Evolutionary conservation across 92 coral and sea anemone species (phyloP).

Genomic region (Palythoa caribaeorum): DNA sequence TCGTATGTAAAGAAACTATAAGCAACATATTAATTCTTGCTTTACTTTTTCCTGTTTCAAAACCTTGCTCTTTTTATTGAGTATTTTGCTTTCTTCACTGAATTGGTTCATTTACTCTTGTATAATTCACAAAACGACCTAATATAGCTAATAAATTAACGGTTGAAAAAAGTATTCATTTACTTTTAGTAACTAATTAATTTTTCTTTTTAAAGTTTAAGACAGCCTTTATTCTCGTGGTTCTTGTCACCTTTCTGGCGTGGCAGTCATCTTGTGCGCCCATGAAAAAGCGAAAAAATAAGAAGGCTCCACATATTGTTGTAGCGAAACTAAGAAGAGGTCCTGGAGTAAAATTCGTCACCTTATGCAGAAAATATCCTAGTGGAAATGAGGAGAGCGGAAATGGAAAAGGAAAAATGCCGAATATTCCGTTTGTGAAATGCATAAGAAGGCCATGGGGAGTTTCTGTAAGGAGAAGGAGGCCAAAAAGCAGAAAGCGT

Average conservation of each 20-base stretch:
- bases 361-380: neutral
- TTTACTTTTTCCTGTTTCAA: no score
- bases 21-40: no score
- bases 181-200: neutral
- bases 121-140: no score
- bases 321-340: neutral
- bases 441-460: neutral
- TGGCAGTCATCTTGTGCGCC: slow-evolving; percentile 23
- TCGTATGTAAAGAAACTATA: no score
- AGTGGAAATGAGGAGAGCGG: neutral
- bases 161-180: no score
- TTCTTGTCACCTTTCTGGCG: neutral
- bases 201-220: neutral
- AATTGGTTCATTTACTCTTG: no score
- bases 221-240: neutral
- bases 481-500: neutral
- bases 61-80: no score
- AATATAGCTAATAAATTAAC: no score
- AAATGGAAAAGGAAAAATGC: no score
- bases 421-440: no score
- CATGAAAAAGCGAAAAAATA: neutral
- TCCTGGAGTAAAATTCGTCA: neutral
- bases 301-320: no score
- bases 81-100: no score
- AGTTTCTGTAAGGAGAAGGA: neutral